These are phyloP conservation scores for Synanthedon vespiformis DNA, from an alignment of 2,888 invertebrate species.

Conservation along the genomic window DNA sequence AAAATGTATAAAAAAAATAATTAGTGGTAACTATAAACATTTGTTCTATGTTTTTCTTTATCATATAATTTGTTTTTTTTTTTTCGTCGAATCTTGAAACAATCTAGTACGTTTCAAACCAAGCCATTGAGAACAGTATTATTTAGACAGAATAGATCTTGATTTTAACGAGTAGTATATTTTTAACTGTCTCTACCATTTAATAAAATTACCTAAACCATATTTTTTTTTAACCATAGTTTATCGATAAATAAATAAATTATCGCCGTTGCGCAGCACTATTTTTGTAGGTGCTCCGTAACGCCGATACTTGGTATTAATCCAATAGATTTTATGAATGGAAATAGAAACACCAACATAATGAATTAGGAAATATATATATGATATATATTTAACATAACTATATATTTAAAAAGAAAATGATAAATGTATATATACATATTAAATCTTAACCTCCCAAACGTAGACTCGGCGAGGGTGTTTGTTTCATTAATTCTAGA, in stretches of 20 bases:
- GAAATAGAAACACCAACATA: constrained; percentile 68
- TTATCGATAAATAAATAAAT: constrained; percentile 42
- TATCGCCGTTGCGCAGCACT: constrained; percentile 38
- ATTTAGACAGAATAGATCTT: constrained; percentile 64
- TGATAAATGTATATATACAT: constrained; percentile 32
- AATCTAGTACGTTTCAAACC: constrained; percentile 59
- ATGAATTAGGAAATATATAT: constrained; percentile 54
- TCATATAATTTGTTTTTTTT: constrained; percentile 4
- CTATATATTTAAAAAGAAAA: constrained; percentile 47
- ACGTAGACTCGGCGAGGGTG: constrained; percentile 33
- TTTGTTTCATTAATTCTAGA: constrained; percentile 43
- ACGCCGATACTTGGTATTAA: constrained; percentile 39
- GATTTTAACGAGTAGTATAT: constrained; percentile 53
- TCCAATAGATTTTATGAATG: constrained; percentile 56
- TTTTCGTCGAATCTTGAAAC: constrained; percentile 29
- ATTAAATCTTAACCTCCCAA: constrained; percentile 24
- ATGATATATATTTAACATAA: constrained; percentile 48
- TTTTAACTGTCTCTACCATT: constrained; percentile 38
- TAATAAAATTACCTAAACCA: constrained; percentile 8
- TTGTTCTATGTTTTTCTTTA: constrained; percentile 23
- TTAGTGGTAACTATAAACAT: constrained; percentile 33
- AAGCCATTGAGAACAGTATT: constrained; percentile 71
- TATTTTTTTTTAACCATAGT: constrained; percentile 33
- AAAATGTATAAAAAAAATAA: constrained; percentile 18
- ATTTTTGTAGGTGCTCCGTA: constrained; percentile 26